A percentile compares a stretch with the other conserved stretches of the same genome.
Evolutionary conservation across 2,888 invertebrate genomes (phyloP).

Genomic region (Drosophila borealis): DNA sequence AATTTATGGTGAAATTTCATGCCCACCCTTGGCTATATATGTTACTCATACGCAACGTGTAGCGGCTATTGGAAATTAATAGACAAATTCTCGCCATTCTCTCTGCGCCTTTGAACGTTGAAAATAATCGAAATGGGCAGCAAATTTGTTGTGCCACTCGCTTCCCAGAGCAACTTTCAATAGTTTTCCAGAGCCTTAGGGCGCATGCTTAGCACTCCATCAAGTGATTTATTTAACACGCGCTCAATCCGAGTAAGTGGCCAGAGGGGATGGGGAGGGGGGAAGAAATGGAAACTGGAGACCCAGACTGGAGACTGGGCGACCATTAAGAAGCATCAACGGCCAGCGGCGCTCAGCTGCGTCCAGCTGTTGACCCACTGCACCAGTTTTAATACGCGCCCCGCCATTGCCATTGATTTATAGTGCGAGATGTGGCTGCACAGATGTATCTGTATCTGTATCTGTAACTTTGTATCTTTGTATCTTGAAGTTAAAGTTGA

Average conservation of each 20-base stretch:
- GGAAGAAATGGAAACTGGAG: background rate
- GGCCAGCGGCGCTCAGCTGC: conserved; percentile 63
- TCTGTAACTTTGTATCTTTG: conserved; percentile 14
- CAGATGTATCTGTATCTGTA: conserved; percentile 1
- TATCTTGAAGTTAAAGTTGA: conserved; percentile 12
- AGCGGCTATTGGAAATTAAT: background rate
- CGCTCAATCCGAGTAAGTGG: conserved; percentile 23
- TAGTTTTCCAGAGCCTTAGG: conserved; percentile 48
- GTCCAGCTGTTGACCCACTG: conserved; percentile 76
- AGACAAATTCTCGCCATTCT: conserved; percentile 22
- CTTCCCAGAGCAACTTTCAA: conserved; percentile 35
- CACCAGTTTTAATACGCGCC: conserved; percentile 69
- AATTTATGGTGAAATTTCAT: conserved; percentile 3
- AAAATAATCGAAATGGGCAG: conserved; percentile 26
- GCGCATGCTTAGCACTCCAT: conserved; percentile 69
- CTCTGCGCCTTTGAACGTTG: conserved; percentile 5
- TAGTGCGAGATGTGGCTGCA: conserved; percentile 46
- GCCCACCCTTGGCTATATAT: background rate
- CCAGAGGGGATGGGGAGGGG: background rate
- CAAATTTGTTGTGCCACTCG: conserved; percentile 27
- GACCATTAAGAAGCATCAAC: conserved; percentile 66
- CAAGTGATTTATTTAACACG: conserved; percentile 80
- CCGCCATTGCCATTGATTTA: conserved; percentile 68
- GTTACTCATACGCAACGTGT: conserved; percentile 34
- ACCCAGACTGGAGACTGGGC: conserved; percentile 19